A percentile compares a stretch with the other conserved stretches of the same genome.
phyloP scores from a whole-genome alignment of 2,797 vertebrate genomes.

The Hybognathus amarus region DNA sequence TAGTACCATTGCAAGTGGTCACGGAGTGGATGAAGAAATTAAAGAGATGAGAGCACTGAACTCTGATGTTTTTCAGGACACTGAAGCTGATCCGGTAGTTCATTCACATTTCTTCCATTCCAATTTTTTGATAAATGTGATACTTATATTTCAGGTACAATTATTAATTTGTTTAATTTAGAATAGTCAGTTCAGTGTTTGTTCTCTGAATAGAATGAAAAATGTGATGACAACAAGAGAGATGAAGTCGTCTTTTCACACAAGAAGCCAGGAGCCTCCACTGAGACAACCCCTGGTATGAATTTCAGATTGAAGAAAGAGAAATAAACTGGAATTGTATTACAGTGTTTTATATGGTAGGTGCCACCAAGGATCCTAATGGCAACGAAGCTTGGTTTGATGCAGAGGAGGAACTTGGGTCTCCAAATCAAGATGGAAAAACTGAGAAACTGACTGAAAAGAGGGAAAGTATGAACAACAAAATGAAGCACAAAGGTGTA shows the following conservation, averaged over 20 bases:
- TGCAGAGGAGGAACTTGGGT: conserved; percentile 71
- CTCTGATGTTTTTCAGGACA: not conserved
- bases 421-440: conserved; percentile 1
- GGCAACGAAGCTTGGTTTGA: conserved; percentile 73
- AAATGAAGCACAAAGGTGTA: conserved; percentile 28
- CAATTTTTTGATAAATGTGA: not conserved
- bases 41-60: not conserved
- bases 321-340: not conserved
- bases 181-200: not conserved
- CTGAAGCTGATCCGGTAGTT: conserved; percentile 9
- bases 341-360: conserved; percentile 39
- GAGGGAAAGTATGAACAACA: not conserved
- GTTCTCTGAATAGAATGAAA: conserved; percentile 11
- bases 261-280: not conserved
- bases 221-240: not conserved
- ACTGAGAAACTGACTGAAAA: not conserved
- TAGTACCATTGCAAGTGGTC: not conserved
- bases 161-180: not conserved
- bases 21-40: not conserved
- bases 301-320: not conserved
- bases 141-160: no score
- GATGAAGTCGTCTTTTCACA: not conserved
- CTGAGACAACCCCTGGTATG: conserved; percentile 34
- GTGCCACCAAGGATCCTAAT: conserved; percentile 52
- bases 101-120: not conserved